These are phyloP conservation scores for Drosophila watanabei DNA, from an alignment of 1,140 invertebrate genomes.

Conservation along the genomic window DNA sequence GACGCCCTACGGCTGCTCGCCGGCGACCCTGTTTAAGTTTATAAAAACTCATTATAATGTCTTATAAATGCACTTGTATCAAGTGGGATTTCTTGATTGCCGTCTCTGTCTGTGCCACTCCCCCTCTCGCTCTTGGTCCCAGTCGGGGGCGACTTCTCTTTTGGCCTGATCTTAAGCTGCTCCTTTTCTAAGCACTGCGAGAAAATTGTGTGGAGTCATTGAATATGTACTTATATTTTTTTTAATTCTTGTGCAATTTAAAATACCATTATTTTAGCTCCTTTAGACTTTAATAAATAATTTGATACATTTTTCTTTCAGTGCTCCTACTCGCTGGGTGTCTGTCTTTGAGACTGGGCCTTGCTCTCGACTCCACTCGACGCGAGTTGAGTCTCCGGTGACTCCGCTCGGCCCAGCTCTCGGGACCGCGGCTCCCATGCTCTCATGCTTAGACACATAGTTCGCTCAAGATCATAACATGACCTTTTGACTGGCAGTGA, in stretches of 20 bases:
- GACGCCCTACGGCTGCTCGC: conserved; percentile 71
- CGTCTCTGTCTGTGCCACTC: conserved; percentile 27
- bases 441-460: conserved; percentile 77
- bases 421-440: conserved; percentile 61
- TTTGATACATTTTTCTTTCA: not conserved
- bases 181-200: conserved; percentile 42
- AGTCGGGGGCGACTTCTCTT: conserved; percentile 14
- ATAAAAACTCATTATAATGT: conserved; percentile 85
- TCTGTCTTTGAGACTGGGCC: conserved; percentile 31
- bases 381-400: conserved; percentile 14
- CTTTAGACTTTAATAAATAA: too few species aligned
- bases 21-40: conserved; percentile 81
- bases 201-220: not conserved
- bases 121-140: not conserved
- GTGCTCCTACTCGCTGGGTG: conserved; percentile 33
- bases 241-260: not conserved
- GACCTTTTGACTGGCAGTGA: conserved; percentile 84
- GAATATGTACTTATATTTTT: not conserved
- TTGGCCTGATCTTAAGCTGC: conserved; percentile 40
- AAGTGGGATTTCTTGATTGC: conserved; percentile 83
- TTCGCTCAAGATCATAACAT: conserved; percentile 84
- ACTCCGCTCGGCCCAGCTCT: conserved; percentile 41
- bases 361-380: conserved; percentile 34
- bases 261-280: not conserved
- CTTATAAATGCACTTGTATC: conserved; percentile 84